Evolutionary conservation across 2,888 invertebrate genomes (phyloP), one percentile per base, ranked within the genome.

Genomic region (Agrilus biguttatus): DNA sequence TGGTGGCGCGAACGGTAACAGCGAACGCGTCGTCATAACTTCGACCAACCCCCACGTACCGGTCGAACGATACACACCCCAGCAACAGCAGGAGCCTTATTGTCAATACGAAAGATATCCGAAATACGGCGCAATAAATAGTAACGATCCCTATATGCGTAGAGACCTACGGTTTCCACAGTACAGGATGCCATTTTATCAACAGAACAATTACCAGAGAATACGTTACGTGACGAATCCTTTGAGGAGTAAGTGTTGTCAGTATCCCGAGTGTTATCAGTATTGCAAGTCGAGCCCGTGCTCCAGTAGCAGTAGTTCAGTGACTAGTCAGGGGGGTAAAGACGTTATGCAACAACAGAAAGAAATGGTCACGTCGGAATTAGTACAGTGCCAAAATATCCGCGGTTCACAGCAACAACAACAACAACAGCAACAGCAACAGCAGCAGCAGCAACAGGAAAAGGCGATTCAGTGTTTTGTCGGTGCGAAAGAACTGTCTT

Each of bases 21-120:
- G 41, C 14, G 48, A 48, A 36, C 39, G 48, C n/a, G 52, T 53
- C 49, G 51, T 56, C 52, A 79, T 80, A 55, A 73, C 79, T 50
- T 77, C 80, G 14, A 77, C 80, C 6, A 76, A 78, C 47, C 79
- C 78, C 13, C 81, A 81, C 63, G 77, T 78, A 55, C 80, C 80
- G 13, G 78, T 80, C 51, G 80, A 81, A 66, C 74, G 81, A 53
- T 81, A 81, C 61, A 78, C 80, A 51, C 78, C 80, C 43, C 71
- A 76, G 55, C 75, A 72, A 47, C 72, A 71, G 13, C 72, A 71
- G 42, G 73, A 73, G 51, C 71, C 72, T 38, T 75, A 75, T 61
- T 74, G 74, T 53, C 71, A 71, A 50, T 61, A 61, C 51, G 58
- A 60, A 41, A 51, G 58, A 10, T 64, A 63, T 51, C 56, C 55